Conservation (phyloP, 2,888 invertebrate species). For the Amphipyra berbera region DNA sequence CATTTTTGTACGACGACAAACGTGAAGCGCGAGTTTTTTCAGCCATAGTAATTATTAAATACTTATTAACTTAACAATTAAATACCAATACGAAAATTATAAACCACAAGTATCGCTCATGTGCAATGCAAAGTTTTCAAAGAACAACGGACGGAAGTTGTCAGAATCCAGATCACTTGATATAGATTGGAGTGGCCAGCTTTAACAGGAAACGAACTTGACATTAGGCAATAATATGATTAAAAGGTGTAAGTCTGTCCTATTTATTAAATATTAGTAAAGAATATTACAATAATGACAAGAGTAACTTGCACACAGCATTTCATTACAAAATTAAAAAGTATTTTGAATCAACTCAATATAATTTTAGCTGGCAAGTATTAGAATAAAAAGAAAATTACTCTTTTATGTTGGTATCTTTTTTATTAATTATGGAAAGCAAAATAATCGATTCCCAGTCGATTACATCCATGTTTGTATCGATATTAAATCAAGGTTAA, state of each 20-base stretch:
- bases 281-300: no score
- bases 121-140: constrained; percentile 17
- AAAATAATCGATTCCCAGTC: constrained; percentile 5
- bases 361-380: constrained; percentile 15
- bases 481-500: background rate
- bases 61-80: background rate
- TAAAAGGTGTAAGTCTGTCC: no score
- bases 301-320: no score
- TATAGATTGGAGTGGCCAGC: constrained; percentile 6
- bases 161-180: constrained; percentile 4
- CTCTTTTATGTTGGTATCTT: constrained; percentile 20
- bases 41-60: constrained; percentile 84
- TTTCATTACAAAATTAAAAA: no score
- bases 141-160: constrained; percentile 44
- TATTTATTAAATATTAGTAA: no score
- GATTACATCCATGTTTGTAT: background rate
- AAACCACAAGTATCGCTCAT: background rate
- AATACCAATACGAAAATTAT: constrained; percentile 9
- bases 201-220: background rate
- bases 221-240: background rate
- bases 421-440: background rate
- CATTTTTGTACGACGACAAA: constrained; percentile 94
- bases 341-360: no score
- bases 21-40: constrained; percentile 90
- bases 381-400: background rate